These are phyloP conservation scores for Thyatira batis DNA, from an alignment of 2,888 invertebrate genomes.

Conservation along the genomic window DNA sequence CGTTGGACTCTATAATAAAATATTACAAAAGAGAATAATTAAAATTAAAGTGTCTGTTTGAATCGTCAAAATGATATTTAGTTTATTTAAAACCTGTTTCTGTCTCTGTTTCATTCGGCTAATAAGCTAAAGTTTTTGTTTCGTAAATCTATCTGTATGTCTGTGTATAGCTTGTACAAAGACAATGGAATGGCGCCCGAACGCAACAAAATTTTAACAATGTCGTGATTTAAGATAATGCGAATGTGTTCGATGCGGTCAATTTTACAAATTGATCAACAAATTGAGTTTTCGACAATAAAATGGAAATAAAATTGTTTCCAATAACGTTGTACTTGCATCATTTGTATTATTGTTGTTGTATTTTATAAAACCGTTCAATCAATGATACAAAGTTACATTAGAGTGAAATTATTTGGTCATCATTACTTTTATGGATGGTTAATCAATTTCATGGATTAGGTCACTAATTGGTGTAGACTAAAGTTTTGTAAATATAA, in stretches of 20 bases:
- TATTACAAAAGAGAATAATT: background rate
- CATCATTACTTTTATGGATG: constrained; percentile 29
- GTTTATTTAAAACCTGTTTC: too few species aligned
- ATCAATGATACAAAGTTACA: constrained; percentile 41
- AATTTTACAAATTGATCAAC: constrained; percentile 45
- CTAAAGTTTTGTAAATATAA: too few species aligned
- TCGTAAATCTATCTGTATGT: background rate
- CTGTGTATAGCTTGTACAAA: background rate
- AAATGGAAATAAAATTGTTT: constrained; percentile 46
- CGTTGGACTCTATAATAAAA: background rate
- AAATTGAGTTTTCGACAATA: constrained; percentile 35
- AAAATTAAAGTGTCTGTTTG: too few species aligned
- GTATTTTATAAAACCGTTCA: constrained; percentile 51
- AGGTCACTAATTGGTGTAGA: too few species aligned
- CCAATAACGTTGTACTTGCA: constrained; percentile 48
- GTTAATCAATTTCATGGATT: too few species aligned
- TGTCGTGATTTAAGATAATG: constrained; percentile 32
- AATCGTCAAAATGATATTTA: too few species aligned
- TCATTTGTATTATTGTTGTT: constrained; percentile 44
- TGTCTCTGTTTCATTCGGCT: too few species aligned
- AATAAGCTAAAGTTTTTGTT: too few species aligned
- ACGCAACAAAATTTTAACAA: constrained; percentile 2
- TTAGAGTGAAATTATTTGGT: constrained; percentile 35
- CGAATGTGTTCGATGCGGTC: constrained; percentile 23
- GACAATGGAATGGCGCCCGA: background rate